These are phyloP conservation scores for Trinectes maculatus DNA, from an alignment of 2,113 vertebrate genomes.

Conservation along the genomic window DNA sequence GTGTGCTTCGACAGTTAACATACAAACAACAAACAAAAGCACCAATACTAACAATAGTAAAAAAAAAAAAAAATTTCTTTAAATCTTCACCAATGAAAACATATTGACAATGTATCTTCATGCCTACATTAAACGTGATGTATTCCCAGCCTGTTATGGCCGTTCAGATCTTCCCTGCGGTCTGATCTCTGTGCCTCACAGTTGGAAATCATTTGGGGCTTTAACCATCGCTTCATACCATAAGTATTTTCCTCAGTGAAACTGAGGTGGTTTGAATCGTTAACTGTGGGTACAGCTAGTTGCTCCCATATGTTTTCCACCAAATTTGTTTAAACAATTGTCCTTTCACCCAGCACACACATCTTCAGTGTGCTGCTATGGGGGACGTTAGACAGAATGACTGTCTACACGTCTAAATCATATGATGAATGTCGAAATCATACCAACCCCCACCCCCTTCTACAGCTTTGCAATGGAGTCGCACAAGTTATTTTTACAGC, in stretches of 20 bases:
- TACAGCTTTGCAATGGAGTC: neutral
- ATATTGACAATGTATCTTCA: neutral
- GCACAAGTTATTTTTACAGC: neutral
- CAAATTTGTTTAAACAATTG: constrained; percentile 45
- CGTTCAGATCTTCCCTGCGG: neutral
- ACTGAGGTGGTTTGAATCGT: constrained; percentile 27
- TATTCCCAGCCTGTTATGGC: neutral
- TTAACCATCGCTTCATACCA: constrained; percentile 24
- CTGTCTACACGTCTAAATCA: too few relatives aligned
- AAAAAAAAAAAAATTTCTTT: neutral
- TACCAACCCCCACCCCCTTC: neutral
- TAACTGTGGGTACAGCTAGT: constrained; percentile 55
- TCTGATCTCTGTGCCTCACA: constrained; percentile 3
- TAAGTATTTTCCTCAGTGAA: constrained; percentile 43
- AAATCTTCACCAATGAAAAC: neutral
- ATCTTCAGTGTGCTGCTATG: constrained; percentile 18
- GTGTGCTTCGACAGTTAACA: neutral
- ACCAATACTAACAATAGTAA: too few relatives aligned
- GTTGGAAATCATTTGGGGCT: constrained; percentile 40
- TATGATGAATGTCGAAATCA: too few relatives aligned
- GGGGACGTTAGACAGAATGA: constrained; percentile 25
- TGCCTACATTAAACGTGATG: neutral
- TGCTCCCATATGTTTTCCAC: constrained; percentile 62
- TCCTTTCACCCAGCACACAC: constrained; percentile 29
- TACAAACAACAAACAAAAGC: too few relatives aligned